Base-by-base conservation (phyloP, 2,888 invertebrate species). In the Pollenia griseotomentosa region DNA sequence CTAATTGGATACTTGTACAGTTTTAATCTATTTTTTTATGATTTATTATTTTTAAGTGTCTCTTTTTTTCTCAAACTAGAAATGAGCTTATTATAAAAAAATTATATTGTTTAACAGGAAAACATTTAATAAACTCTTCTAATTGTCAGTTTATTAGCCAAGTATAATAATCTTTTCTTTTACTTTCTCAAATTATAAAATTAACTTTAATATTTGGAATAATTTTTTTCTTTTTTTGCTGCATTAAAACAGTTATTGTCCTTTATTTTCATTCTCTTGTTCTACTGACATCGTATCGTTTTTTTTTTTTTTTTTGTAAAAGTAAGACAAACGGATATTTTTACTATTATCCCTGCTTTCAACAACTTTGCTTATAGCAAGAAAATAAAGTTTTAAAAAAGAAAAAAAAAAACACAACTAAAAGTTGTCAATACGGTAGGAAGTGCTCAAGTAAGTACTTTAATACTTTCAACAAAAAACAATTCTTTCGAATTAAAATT, bases 381-480 rank as follows among this genome's bases (percentile, higher is more conserved):
- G 14, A 6, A 33, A 11, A 40, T 33, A 11, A 71, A 53, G 53
- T 53, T 10, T 44, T 23, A 23, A 40, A n/a, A 55, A 40, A 7
- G 4, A 46, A 46, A 44, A 33, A 33, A 33, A 33, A 33, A 33
- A 33, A 33, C 33, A 0, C 33, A 33, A 70, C 46, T 70, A 51
- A 33, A 75, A 83, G 68, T 40, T 75, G 73, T 75, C 75, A 82
- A 68, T 82, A 75, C n/a, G 75, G 6, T 33, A 23, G 33, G 51
- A 66, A 66, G 51, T 59, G 42, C 51, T 16, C 33, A 23, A 40
- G 16, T 75, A 61, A 83, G 66, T 40, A 61, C 33, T 75, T 83
- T 83, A 65, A 71, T 44, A 65, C 77, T 71, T 66, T 61, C 19
- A 42, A 79, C 77, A 73, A 73, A 61, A 77, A 73, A 65, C 65